Evolutionary conservation across 2,113 vertebrate species (phyloP), one percentile per base, ranked within the genome.

Genomic region (Heterotilapia buettikoferi): DNA sequence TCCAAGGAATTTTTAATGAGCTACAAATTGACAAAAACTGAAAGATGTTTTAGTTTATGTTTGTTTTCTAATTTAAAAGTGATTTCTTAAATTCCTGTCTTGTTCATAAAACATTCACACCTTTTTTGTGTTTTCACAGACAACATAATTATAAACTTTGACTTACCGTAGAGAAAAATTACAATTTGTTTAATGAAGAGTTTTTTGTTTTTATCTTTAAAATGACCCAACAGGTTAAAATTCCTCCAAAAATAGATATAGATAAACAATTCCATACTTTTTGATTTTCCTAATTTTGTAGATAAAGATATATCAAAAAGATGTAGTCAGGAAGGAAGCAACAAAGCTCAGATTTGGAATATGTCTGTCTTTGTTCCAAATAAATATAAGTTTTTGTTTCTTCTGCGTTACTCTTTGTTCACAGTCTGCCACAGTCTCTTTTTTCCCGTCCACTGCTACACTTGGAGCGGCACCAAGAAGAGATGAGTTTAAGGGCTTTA

Each of bases 391-490:
- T 26, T 4, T 40, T 38, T 54, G 19, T 79, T 13, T 14, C 26
- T 0, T 38, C 18, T 66, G 53, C 1, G 9, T 76, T 50, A 50
- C 12, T 63, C 53, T 50, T 33, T 24, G 10, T 26, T 47, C n/a
- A 14, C 38, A 40, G 29, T 83, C 84, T 26, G 5, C 50, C 47
- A 83, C 43, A 26, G 4, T 68, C 82, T 82, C 21, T 63, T 45
- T 86, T 36, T 43, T 52, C 54, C 57, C 19, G 0, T 80, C 24
- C 6, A 5, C 59, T 3, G 6, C 86, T 90, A 45, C 84, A 87
- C 89, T 90, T 61, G 52, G 85, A 90, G 84, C 61, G 18, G 53
- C 79, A 24, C 31, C 45, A 8, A 63, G 52, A 79, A 57, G 73
- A 88, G 80, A 81, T 0, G 6, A 21, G 50, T 76, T 78, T 31